A percentile compares a stretch with the other conserved stretches of the same genome.
These are phyloP conservation scores for Pollenia angustigena DNA, from an alignment of 2,888 invertebrate species.

Conservation along the genomic window DNA sequence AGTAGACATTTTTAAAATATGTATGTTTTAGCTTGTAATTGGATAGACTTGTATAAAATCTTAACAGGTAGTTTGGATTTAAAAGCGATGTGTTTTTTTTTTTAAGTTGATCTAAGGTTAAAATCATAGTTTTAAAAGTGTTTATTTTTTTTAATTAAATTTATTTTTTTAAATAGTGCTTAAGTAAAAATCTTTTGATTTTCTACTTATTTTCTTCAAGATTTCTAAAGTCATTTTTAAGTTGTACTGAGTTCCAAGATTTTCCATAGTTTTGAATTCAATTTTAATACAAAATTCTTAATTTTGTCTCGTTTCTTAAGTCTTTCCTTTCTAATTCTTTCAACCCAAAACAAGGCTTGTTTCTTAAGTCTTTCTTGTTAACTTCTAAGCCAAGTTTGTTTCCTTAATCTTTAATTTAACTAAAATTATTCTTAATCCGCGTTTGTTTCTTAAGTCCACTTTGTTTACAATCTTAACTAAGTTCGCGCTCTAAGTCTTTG, in stretches of 20 bases:
- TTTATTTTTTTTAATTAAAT: too few species aligned
- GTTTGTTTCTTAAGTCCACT: constrained; percentile 52
- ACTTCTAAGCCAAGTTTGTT: neutral
- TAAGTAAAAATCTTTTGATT: too few species aligned
- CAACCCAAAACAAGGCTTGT: neutral
- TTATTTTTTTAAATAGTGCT: too few species aligned
- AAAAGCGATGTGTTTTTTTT: neutral
- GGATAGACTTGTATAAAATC: too few species aligned
- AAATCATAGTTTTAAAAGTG: too few species aligned
- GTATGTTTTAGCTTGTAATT: neutral
- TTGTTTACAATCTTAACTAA: neutral
- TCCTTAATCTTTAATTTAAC: constrained; percentile 32
- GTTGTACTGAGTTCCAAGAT: too few species aligned
- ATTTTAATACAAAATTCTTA: too few species aligned
- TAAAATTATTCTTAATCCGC: neutral
- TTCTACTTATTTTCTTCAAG: too few species aligned
- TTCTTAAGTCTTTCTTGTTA: constrained; percentile 13
- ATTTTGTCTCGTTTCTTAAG: neutral
- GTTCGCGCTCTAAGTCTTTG: constrained; percentile 43
- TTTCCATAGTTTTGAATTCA: too few species aligned
- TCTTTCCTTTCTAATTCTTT: neutral
- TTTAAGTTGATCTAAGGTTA: too few species aligned
- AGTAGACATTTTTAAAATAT: neutral
- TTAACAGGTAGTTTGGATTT: neutral
- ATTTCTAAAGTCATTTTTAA: too few species aligned